Evolutionary conservation across 2,113 vertebrate species (phyloP), one percentile per base, ranked within the genome.

Genomic region (Manacus vitellinus): DNA sequence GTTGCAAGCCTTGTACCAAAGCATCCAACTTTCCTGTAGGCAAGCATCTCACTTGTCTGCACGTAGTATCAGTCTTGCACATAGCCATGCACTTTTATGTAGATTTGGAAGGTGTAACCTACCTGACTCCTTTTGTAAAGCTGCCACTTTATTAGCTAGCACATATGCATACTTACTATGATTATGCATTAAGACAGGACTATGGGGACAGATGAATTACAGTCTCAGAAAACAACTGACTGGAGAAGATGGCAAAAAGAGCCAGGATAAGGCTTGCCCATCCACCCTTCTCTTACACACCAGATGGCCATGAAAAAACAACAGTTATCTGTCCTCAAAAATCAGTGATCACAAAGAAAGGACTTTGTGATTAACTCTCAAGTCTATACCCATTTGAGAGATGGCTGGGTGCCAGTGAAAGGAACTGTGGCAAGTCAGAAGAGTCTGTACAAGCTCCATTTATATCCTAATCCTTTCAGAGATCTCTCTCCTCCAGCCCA

Each of bases 321-420:
- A 91, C 63, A 59, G 78, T 91, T 90, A 82, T 44, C 85, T 78
- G 62, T 79, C 90, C 62, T 68, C 41, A 92, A 96, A 92, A 90
- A 70, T 56, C 75, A 83, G 54, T 30, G 22, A 79, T 70, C 44
- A 75, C 37, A 89, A 92, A 91, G 59, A 72, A 94, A 47, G 8
- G 61, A 67, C 85, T 65, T 25, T 0, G 13, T 61, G 63, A 89
- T 72, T 79, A 65, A 49, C 41, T 80, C 73, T 52, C 46, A 41
- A 66, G 51, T 10, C 77, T 49, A 46, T 31, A 14, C 14, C 28
- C 72, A n/a, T 21, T 31, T 30, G 35, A 73, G 51, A 52, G 31
- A 76, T 59, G 74, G 51, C 24, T 30, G 27, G 6, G 41, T 41
- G 59, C 78, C 88, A 93, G 89, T 0, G 4, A 91, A 85, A 44